Evolutionary conservation across 2,888 invertebrate species (phyloP).

Genomic region (Liopterus haemorrhoidalis): DNA sequence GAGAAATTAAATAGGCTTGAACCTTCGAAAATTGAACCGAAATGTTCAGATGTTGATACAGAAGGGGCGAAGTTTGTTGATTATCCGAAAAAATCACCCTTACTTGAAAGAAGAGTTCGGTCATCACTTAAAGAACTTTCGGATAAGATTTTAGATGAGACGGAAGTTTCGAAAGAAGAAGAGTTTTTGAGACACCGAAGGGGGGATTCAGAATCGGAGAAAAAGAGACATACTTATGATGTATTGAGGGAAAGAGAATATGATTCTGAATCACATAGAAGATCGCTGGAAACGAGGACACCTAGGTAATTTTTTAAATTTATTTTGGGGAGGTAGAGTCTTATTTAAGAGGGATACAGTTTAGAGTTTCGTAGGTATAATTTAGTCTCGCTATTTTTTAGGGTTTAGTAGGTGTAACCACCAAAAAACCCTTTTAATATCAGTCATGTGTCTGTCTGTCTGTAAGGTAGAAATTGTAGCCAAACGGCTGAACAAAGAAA

Average conservation of each 20-base stretch:
- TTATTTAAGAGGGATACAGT: not conserved
- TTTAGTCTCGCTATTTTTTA: too few species aligned
- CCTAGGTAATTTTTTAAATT: constrained; percentile 37
- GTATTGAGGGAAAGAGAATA: constrained; percentile 29
- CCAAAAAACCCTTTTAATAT: too few species aligned
- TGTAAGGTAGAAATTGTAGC: too few species aligned
- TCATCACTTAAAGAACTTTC: constrained; percentile 15
- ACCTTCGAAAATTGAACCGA: too few species aligned
- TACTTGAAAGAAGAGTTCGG: constrained; percentile 7
- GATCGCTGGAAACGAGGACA: constrained; percentile 42
- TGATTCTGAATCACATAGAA: constrained; percentile 36
- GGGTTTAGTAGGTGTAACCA: too few species aligned
- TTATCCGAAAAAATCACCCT: constrained; percentile 14
- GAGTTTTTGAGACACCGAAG: constrained; percentile 21
- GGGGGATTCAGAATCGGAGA: constrained; percentile 25
- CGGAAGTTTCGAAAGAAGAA: constrained; percentile 14
- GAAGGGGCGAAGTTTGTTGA: too few species aligned
- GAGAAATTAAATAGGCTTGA: too few species aligned
- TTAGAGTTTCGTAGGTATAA: too few species aligned
- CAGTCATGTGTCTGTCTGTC: too few species aligned
- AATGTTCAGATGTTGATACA: too few species aligned
- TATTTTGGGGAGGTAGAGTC: not conserved
- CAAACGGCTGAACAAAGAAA: too few species aligned
- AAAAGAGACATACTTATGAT: constrained; percentile 22
- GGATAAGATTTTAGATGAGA: constrained; percentile 16